Base-by-base conservation (phyloP, 2,797 vertebrate species). In the Lycodopsis pacificus region DNA sequence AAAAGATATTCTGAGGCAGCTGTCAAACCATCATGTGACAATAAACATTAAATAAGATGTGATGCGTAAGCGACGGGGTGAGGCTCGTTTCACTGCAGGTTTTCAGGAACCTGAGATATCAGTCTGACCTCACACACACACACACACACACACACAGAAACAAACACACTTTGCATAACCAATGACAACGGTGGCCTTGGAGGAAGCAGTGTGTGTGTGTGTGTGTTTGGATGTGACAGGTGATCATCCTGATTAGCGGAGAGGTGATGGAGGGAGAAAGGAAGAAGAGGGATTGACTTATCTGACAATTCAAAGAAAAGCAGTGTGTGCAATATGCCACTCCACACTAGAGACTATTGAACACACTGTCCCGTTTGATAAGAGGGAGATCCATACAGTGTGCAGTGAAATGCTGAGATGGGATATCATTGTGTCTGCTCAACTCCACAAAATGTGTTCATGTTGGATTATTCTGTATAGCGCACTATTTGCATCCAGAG, bases 221-320 rank as follows among this genome's bases (percentile, higher is more conserved):
- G 27, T 34, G 27, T 27, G 27, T 27, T 27, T 27, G 66, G 51
- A 34, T n/a, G 48, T 73, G 80, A 86, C 79, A 67, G 64, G 25
- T 53, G 80, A 82, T 81, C 71, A 65, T 61, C 61, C 76, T 85
- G 78, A 84, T 86, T 84, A 81, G 71, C 17, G 40, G 42, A 62
- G 71, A 67, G 22, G 20, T 48, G 51, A 25, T 53, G n/a, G 27
- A 22, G 42, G 69, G 68, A 38, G 66, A 82, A 27, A 74, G 54
- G 65, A 48, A 42, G 58, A 48, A 32, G 34, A 53, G 20, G 34
- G 19, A 86, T 78, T 75, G 79, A 86, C 42, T 77, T 81, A 83
- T 85, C 58, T 73, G 83, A 88, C 80, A 30, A 25, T 81, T 66
- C 46, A 62, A 76, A 79, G 79, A 73, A 86, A 76, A 85, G 75